Conservation (phyloP, 2,113 vertebrate species). For the Thermophis baileyi region DNA sequence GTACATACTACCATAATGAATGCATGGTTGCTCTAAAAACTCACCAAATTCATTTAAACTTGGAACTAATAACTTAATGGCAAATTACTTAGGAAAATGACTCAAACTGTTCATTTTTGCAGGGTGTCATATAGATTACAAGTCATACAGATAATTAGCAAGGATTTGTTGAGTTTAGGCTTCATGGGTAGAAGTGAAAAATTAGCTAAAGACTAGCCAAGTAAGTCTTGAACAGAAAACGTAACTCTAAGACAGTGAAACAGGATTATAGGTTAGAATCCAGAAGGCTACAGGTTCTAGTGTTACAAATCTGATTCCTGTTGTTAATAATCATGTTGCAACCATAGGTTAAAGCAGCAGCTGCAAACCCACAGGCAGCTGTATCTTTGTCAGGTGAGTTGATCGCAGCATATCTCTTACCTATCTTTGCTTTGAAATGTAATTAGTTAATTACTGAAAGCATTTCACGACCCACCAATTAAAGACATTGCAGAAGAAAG, state of each 20-base stretch:
- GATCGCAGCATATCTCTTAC: neutral
- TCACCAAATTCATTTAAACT: neutral
- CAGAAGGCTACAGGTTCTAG: neutral
- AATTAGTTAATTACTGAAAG: constrained; percentile 21
- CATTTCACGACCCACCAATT: neutral
- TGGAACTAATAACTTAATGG: neutral
- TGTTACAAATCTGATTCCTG: neutral
- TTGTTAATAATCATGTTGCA: neutral
- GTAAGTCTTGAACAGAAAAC: neutral
- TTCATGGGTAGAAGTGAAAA: neutral
- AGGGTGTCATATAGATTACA: neutral
- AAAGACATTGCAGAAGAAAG: neutral
- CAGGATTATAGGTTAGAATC: neutral
- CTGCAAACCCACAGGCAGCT: neutral
- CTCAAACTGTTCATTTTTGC: neutral
- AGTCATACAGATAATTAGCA: neutral
- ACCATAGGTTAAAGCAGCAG: neutral
- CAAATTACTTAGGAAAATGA: neutral
- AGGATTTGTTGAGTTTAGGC: neutral
- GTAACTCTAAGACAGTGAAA: neutral
- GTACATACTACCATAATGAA: neutral
- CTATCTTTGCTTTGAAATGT: neutral
- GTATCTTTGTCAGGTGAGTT: neutral
- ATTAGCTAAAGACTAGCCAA: neutral
- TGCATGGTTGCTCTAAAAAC: neutral